phyloP scores from a whole-genome alignment of 2,113 vertebrate genomes.

The Uropsilus gracilis region DNA sequence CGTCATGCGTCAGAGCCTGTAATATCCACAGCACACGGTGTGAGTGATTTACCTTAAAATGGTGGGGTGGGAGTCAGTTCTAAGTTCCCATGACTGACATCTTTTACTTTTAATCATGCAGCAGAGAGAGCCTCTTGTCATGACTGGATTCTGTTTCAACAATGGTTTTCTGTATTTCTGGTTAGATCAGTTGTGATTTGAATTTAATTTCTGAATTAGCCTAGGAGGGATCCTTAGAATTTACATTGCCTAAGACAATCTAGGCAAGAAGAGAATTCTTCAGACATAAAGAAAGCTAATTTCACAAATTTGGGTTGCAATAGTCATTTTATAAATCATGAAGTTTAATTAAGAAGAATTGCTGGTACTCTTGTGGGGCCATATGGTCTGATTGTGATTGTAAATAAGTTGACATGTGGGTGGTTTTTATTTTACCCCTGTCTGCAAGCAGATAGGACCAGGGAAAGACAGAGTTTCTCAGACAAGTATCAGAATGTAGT shows the following conservation, averaged over 20 bases:
- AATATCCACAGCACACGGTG: no score
- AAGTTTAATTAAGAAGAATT: conserved; percentile 34
- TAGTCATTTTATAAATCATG: neutral
- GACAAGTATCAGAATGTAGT: neutral
- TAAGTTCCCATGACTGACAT: fast-evolving
- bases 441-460: neutral
- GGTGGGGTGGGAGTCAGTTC: neutral
- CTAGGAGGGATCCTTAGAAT: neutral
- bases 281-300: neutral
- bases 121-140: neutral
- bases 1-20: neutral
- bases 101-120: neutral
- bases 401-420: neutral
- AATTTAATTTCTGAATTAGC: neutral
- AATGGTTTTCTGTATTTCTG: neutral
- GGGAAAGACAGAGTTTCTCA: neutral
- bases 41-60: neutral
- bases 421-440: neutral
- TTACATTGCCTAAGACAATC: neutral
- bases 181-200: conserved; percentile 23
- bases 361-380: neutral
- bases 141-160: neutral
- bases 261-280: neutral
- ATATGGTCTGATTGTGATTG: neutral
- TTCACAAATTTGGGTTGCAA: neutral